A percentile compares a stretch with the other conserved stretches of the same genome.
Conservation (phyloP, 2,888 invertebrate species). For the Tanytarsus gracilentus region DNA sequence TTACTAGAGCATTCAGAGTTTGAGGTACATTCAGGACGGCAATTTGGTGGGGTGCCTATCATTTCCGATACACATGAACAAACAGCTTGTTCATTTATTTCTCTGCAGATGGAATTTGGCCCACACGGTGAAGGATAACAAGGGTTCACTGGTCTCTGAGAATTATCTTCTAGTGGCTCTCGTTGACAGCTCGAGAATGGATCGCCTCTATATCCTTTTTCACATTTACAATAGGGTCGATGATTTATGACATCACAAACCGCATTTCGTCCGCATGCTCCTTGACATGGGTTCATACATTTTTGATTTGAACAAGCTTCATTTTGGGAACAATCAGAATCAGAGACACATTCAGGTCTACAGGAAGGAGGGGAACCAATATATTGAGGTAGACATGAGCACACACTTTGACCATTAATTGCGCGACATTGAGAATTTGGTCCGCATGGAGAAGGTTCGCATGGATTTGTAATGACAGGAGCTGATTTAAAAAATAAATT, state of each 20-base stretch:
- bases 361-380: conserved; percentile 62
- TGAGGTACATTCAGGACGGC: conserved; percentile 73
- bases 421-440: conserved; percentile 55
- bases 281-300: conserved; percentile 62
- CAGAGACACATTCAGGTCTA: conserved; percentile 63
- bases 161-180: too few species aligned
- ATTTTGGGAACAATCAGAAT: conserved; percentile 58
- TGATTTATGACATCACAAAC: conserved; percentile 63
- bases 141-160: conserved; percentile 61
- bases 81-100: conserved; percentile 47
- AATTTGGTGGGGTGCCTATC: conserved; percentile 64
- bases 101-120: conserved; percentile 51
- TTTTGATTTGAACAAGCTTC: conserved; percentile 64
- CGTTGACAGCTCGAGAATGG: conserved; percentile 59
- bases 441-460: conserved; percentile 59
- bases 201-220: conserved; percentile 48
- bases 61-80: conserved; percentile 55
- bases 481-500: conserved; percentile 31
- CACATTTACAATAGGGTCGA: conserved; percentile 61
- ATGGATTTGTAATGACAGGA: conserved; percentile 49
- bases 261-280: conserved; percentile 60
- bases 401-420: conserved; percentile 54
- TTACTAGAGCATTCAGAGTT: conserved; percentile 73
- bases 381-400: conserved; percentile 59
- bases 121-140: conserved; percentile 79